These are phyloP conservation scores for Drosophila infuscata DNA, from an alignment of 2,888 invertebrate genomes.

Conservation along the genomic window DNA sequence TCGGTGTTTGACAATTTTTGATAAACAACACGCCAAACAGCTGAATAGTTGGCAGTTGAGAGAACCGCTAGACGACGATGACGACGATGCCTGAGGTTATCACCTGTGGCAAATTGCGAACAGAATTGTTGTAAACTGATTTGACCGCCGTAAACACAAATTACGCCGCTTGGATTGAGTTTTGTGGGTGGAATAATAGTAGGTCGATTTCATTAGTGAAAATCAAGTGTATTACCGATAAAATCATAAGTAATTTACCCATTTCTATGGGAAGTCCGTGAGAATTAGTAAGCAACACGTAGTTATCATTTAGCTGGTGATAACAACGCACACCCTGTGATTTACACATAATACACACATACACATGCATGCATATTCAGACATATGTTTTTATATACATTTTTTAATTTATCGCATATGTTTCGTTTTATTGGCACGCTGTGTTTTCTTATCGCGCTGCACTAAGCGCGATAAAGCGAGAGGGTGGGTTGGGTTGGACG, in stretches of 20 bases:
- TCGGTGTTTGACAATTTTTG: slow-evolving; percentile 32
- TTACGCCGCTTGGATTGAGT: slow-evolving; percentile 27
- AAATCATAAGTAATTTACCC: slow-evolving; percentile 38
- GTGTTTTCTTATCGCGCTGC: slow-evolving; percentile 17
- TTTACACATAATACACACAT: slow-evolving; percentile 3
- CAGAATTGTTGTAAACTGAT: slow-evolving; percentile 49
- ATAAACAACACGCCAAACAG: slow-evolving; percentile 45
- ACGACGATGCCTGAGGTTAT: slow-evolving; percentile 58
- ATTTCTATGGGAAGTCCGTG: slow-evolving; percentile 33
- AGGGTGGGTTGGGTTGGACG: background rate
- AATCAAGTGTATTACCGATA: slow-evolving; percentile 12
- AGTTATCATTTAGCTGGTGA: slow-evolving; percentile 38
- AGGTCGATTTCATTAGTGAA: slow-evolving; percentile 35
- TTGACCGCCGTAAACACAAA: slow-evolving; percentile 61
- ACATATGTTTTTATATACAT: slow-evolving; percentile 34
- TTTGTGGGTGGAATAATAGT: slow-evolving; percentile 3
- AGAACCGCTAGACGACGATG: slow-evolving; percentile 23
- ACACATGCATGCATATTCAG: background rate
- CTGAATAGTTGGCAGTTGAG: slow-evolving; percentile 49
- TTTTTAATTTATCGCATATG: slow-evolving; percentile 62
- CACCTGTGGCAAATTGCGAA: slow-evolving; percentile 45
- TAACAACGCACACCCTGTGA: slow-evolving; percentile 32
- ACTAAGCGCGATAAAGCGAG: slow-evolving; percentile 1
- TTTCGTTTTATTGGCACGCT: slow-evolving; percentile 34
- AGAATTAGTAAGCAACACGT: slow-evolving; percentile 40